phyloP scores from a whole-genome alignment of 2,797 vertebrate genomes.

The Myripristis murdjan region DNA sequence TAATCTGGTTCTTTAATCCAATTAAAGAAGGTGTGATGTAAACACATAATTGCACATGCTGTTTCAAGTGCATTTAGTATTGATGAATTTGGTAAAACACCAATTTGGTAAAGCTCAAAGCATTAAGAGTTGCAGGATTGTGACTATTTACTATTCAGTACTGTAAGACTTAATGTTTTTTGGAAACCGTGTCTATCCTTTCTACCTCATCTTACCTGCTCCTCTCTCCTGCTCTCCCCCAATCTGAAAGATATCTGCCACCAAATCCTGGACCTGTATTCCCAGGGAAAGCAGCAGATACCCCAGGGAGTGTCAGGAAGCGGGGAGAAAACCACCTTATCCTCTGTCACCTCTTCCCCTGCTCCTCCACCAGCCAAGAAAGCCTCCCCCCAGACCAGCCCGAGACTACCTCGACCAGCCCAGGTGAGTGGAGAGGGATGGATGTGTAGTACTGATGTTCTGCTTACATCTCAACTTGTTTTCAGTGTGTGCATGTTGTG shows the following conservation, averaged over 20 bases:
- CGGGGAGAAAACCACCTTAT: slow-evolving; percentile 68
- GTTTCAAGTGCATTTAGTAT: no score
- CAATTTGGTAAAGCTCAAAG: no score
- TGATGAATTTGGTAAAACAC: no score
- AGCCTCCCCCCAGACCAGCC: slow-evolving; percentile 91
- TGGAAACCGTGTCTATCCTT: neutral
- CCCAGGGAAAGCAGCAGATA: slow-evolving; percentile 90
- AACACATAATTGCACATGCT: no score
- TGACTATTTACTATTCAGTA: no score
- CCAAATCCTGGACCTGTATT: slow-evolving; percentile 94
- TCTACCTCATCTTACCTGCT: no score
- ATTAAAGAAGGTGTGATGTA: no score
- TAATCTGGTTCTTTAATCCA: no score
- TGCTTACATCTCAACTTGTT: neutral
- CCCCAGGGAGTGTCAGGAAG: slow-evolving; percentile 27
- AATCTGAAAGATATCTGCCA: slow-evolving; percentile 90
- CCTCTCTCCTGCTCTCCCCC: neutral
- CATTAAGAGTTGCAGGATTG: no score
- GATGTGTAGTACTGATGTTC: slow-evolving; percentile 6
- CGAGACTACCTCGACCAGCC: slow-evolving; percentile 88
- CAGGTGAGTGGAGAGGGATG: slow-evolving; percentile 83
- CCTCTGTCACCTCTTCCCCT: slow-evolving; percentile 27
- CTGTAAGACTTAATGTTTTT: no score
- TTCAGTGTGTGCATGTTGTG: neutral
- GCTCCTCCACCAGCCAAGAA: slow-evolving; percentile 82